Percentiles rank a stretch among this genome's conserved stretches.
Conservation (phyloP, 64 coral and sea anemone species). For the Platygyra sinensis region DNA sequence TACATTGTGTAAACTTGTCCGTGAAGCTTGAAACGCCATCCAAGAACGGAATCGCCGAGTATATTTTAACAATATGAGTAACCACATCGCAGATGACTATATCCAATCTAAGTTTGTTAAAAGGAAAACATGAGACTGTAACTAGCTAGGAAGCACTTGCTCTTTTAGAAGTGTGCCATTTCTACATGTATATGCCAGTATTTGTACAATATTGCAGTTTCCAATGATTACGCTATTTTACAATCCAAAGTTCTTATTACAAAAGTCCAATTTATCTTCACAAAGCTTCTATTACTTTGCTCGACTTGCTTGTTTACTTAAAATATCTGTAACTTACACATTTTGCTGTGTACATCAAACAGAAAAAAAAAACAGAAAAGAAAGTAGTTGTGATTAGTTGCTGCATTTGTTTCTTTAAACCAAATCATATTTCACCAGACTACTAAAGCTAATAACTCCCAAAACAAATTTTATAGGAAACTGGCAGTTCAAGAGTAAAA, state of each 20-base stretch:
- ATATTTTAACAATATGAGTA: too few relatives aligned
- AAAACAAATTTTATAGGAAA: slow-evolving; percentile 27
- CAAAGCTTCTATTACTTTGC: background rate
- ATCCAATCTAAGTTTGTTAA: too few relatives aligned
- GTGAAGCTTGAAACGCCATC: too few relatives aligned
- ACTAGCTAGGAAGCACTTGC: too few relatives aligned
- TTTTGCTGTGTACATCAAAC: background rate
- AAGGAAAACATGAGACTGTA: too few relatives aligned
- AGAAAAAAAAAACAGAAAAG: background rate
- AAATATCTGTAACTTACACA: background rate
- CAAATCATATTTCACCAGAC: background rate
- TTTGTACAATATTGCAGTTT: slow-evolving; percentile 4
- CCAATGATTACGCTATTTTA: background rate
- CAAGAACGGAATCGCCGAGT: too few relatives aligned
- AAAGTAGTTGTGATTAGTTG: background rate
- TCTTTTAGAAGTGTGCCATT: background rate
- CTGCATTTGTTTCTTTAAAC: background rate
- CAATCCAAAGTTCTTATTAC: background rate
- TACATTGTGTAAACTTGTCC: too few relatives aligned
- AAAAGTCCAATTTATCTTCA: slow-evolving; percentile 17
- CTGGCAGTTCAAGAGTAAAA: background rate
- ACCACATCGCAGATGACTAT: too few relatives aligned
- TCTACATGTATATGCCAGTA: background rate
- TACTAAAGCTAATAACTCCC: slow-evolving; percentile 26
- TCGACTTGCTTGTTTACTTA: background rate